A percentile compares a stretch with the other conserved stretches of the same genome.
phyloP scores from a whole-genome alignment of 2,113 vertebrate species.

The Sander lucioperca region DNA sequence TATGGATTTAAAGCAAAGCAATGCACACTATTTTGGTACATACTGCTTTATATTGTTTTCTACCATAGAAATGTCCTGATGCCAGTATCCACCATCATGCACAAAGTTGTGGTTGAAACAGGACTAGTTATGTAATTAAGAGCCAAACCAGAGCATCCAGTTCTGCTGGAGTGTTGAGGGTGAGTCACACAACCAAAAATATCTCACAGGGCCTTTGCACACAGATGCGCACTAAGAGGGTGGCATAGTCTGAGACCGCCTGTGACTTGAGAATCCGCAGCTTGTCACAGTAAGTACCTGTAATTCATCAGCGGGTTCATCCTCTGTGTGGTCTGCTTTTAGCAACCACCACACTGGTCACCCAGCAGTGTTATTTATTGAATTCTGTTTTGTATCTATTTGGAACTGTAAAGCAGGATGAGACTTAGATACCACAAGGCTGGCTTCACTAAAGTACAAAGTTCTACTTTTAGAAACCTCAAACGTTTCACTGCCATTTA shows the following conservation, averaged over 20 bases:
- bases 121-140: conserved; percentile 59
- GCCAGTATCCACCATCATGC: conserved; percentile 24
- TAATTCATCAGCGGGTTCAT: conserved; percentile 51
- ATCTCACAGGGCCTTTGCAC: conserved; percentile 47
- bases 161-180: conserved; percentile 35
- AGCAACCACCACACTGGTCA: conserved; percentile 24
- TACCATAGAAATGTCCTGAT: background rate
- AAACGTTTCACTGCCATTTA: conserved; percentile 2
- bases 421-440: conserved; percentile 19
- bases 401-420: conserved; percentile 9
- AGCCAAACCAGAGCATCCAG: conserved; percentile 36
- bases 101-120: conserved; percentile 32
- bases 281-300: conserved; percentile 49
- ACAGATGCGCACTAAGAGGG: conserved; percentile 48
- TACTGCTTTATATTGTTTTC: background rate
- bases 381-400: conserved; percentile 18
- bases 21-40: background rate
- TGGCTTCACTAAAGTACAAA: conserved; percentile 1
- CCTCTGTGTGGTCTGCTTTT: conserved; percentile 65
- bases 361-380: conserved; percentile 30
- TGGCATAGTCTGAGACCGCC: conserved; percentile 46
- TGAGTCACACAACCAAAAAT: conserved; percentile 70
- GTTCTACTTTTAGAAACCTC: conserved; percentile 27
- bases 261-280: conserved; percentile 45
- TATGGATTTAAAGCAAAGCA: background rate